A percentile compares a stretch with the other conserved stretches of the same genome.
Evolutionary conservation across 2,888 invertebrate genomes (phyloP).

Genomic region (Ectemnius lituratus): DNA sequence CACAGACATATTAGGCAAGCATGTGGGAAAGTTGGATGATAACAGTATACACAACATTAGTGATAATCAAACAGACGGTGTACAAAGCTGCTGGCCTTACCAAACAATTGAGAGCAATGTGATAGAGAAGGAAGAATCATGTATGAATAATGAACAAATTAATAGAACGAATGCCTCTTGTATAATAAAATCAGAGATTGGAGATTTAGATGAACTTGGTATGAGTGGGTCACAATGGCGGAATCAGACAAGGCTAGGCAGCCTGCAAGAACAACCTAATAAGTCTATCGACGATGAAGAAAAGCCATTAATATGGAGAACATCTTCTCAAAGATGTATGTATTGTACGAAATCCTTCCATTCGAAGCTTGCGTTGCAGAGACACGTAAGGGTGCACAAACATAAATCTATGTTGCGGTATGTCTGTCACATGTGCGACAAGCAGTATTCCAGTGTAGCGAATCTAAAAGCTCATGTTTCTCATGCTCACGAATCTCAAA

Average conservation of each 20-base stretch:
- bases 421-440: slow-evolving; percentile 69
- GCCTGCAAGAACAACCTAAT: not conserved
- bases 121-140: slow-evolving; percentile 26
- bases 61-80: not conserved
- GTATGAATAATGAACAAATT: slow-evolving; percentile 10
- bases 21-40: not conserved
- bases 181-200: not conserved
- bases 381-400: slow-evolving; percentile 65
- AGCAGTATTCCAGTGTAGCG: slow-evolving; percentile 63
- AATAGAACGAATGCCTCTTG: not conserved
- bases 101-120: slow-evolving; percentile 9
- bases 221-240: not conserved
- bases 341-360: slow-evolving; percentile 69
- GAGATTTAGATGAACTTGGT: no score
- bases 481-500: slow-evolving; percentile 50
- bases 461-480: slow-evolving; percentile 66
- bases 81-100: slow-evolving; percentile 7
- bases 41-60: slow-evolving; percentile 4
- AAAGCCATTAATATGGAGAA: slow-evolving; percentile 66
- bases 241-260: slow-evolving; percentile 1
- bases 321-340: slow-evolving; percentile 64
- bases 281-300: slow-evolving; percentile 61
- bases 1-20: not conserved
- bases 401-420: slow-evolving; percentile 65
- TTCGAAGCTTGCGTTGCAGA: slow-evolving; percentile 61